phyloP scores from a whole-genome alignment of 2,888 invertebrate genomes.

The Drosophila planitibia region DNA sequence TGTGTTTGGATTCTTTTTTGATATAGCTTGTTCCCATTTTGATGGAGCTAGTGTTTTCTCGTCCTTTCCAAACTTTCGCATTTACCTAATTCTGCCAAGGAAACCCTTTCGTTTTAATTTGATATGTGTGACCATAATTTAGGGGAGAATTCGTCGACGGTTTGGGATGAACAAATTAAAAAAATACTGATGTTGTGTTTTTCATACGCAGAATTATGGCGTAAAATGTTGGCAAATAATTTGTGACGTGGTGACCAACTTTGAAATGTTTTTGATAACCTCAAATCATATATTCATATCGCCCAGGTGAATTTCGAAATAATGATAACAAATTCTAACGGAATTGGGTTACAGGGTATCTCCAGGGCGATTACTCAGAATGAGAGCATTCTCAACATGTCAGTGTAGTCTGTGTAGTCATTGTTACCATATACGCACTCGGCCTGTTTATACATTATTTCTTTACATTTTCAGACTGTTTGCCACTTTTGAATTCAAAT shows the following conservation, averaged over 20 bases:
- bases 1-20: background rate
- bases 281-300: background rate
- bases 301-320: background rate
- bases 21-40: background rate
- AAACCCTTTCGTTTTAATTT: background rate
- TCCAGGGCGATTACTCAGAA: background rate
- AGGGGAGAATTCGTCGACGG: background rate
- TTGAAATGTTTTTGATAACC: background rate
- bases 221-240: background rate
- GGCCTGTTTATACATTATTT: conserved; percentile 38
- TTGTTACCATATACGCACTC: conserved; percentile 21
- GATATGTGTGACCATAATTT: background rate
- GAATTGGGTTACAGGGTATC: conserved; percentile 13
- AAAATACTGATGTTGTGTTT: background rate
- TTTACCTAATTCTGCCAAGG: background rate
- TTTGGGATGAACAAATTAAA: background rate
- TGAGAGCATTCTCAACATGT: background rate
- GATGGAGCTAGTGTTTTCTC: background rate
- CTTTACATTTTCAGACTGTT: conserved; percentile 6
- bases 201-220: background rate
- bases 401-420: conserved; percentile 3
- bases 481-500: conserved; percentile 37
- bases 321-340: background rate
- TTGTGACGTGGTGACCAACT: background rate
- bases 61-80: background rate